These are phyloP conservation scores for Boloria euphrosyne DNA, from an alignment of 2,888 invertebrate genomes.

Conservation along the genomic window DNA sequence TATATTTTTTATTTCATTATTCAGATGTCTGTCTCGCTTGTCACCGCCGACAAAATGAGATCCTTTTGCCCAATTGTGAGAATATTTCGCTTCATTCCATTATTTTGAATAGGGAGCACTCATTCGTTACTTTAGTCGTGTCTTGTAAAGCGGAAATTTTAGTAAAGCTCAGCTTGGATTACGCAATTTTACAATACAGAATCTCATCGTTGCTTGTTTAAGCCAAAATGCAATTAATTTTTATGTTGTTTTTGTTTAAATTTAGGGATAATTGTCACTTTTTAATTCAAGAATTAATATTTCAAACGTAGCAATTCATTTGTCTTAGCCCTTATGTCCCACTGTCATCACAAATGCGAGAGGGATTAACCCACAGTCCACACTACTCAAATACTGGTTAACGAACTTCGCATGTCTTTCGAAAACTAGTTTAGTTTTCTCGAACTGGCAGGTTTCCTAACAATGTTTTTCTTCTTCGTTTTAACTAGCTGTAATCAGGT, in stretches of 20 bases:
- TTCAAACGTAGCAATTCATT: no score
- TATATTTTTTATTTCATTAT: conserved; percentile 44
- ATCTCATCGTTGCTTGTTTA: conserved; percentile 35
- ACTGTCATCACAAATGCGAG: no score
- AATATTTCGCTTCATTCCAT: conserved; percentile 44
- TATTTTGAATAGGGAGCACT: conserved; percentile 41
- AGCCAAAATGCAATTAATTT: conserved; percentile 25
- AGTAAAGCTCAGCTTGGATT: conserved; percentile 35
- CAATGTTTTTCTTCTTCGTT: no score
- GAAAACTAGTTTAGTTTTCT: no score
- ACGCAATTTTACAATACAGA: conserved; percentile 32
- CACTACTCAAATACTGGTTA: neutral
- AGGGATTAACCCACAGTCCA: neutral
- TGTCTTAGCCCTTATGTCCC: no score
- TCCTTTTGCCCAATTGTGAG: conserved; percentile 45
- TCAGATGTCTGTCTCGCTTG: conserved; percentile 41
- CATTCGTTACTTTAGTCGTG: conserved; percentile 44
- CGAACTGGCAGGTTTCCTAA: no score
- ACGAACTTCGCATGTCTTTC: no score
- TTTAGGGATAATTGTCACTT: neutral
- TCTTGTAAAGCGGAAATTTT: conserved; percentile 43
- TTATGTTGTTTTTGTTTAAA: conserved; percentile 3
- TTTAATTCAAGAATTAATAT: neutral
- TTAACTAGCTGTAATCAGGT: no score
- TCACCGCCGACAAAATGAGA: conserved; percentile 44